A percentile compares a stretch with the other conserved stretches of the same genome.
These are phyloP conservation scores for Procambarus clarkii DNA, from an alignment of 1,140 invertebrate genomes.

Conservation along the genomic window DNA sequence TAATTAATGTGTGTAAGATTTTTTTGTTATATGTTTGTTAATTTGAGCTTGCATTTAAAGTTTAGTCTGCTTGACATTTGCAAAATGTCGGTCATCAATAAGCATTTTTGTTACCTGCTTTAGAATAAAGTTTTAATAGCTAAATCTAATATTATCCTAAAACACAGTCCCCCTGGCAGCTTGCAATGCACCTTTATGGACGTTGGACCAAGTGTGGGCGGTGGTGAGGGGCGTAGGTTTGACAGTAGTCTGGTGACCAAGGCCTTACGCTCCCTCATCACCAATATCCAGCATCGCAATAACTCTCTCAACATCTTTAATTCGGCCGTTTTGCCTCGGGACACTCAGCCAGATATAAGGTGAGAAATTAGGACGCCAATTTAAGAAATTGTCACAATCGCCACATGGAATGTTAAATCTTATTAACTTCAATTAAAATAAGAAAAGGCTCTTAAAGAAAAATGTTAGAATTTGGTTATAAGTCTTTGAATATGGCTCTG, in stretches of 20 bases:
- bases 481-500: background rate
- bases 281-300: slow-evolving; percentile 84
- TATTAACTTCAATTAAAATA: background rate
- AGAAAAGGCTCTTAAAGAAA: background rate
- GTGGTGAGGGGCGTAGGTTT: slow-evolving; percentile 82
- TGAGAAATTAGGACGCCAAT: slow-evolving; percentile 74
- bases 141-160: slow-evolving; percentile 73
- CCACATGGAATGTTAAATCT: background rate
- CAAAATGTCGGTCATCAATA: slow-evolving; percentile 23
- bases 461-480: background rate
- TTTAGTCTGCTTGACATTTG: slow-evolving; percentile 52
- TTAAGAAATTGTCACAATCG: background rate
- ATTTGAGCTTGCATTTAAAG: slow-evolving; percentile 44
- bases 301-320: slow-evolving; percentile 81
- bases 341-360: slow-evolving; percentile 89
- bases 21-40: slow-evolving; percentile 22
- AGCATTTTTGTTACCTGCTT: slow-evolving; percentile 15
- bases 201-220: slow-evolving; percentile 82
- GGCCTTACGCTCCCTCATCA: slow-evolving; percentile 84
- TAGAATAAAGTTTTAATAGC: slow-evolving; percentile 25
- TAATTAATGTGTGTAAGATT: background rate
- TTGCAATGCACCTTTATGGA: slow-evolving; percentile 92
- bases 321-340: slow-evolving; percentile 61
- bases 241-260: slow-evolving; percentile 81
- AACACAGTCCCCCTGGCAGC: slow-evolving; percentile 73